Percentiles rank a stretch among this genome's conserved stretches.
Conservation (phyloP, 2,797 vertebrate species). For the Diceros bicornis region DNA sequence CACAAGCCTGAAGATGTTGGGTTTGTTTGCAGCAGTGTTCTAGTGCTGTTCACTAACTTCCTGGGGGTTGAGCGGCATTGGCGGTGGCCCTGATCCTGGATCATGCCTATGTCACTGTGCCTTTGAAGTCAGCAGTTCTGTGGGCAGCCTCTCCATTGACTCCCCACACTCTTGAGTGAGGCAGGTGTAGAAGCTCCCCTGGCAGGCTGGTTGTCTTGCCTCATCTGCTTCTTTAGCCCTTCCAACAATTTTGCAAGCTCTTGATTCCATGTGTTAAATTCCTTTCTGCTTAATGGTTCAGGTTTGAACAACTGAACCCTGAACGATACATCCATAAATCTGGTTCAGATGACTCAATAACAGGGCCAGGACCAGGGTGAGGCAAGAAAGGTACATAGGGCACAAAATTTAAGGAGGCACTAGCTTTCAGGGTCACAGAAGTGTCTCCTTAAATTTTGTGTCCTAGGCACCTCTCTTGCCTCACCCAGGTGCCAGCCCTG, state of each 20-base stretch:
- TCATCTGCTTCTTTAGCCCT: background rate
- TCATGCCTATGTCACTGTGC: background rate
- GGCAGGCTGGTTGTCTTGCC: accelerated
- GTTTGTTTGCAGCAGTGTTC: background rate
- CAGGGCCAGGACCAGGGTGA: background rate
- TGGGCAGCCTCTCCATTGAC: accelerated
- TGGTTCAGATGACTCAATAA: background rate
- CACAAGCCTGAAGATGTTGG: background rate
- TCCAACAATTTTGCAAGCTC: background rate
- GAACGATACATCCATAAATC: background rate
- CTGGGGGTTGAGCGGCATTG: background rate
- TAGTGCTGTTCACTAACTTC: background rate
- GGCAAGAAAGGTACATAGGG: background rate
- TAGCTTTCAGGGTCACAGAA: background rate
- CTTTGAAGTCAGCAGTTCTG: background rate
- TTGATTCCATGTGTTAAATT: background rate
- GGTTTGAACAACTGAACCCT: background rate
- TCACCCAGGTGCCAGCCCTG: background rate
- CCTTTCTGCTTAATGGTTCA: background rate
- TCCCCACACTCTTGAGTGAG: background rate
- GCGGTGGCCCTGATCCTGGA: background rate
- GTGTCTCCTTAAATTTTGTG: background rate
- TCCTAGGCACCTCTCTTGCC: background rate
- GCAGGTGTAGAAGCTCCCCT: background rate
- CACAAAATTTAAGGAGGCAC: background rate